Evolutionary conservation across 2,113 vertebrate species (phyloP).

Genomic region (Odontophorus gujanensis): DNA sequence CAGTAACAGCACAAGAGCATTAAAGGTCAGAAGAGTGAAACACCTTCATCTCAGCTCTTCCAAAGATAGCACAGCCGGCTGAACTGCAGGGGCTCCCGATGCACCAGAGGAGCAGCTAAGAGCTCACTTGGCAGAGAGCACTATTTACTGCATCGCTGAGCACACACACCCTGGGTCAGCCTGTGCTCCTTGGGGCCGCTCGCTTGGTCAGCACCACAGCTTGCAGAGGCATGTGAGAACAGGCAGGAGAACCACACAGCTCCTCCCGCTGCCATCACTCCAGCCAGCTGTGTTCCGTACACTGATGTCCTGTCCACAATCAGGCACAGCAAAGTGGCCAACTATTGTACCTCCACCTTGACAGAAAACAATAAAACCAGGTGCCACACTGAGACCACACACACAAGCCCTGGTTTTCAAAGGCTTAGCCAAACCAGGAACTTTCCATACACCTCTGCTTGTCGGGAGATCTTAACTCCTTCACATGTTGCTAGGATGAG

Average conservation of each 20-base stretch:
- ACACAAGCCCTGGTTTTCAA: neutral
- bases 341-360: neutral
- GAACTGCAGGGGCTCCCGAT: neutral
- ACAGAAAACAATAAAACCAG: neutral
- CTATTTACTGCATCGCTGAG: neutral
- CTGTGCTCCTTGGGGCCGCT: neutral
- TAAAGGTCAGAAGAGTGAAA: slow-evolving; percentile 34
- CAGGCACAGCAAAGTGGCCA: neutral
- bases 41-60: slow-evolving; percentile 44
- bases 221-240: neutral
- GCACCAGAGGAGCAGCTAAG: neutral
- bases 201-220: neutral
- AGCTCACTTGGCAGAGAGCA: slow-evolving; percentile 27
- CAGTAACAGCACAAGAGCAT: neutral
- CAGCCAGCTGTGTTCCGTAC: neutral
- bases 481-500: neutral
- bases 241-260: neutral
- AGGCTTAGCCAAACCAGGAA: neutral
- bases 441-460: neutral
- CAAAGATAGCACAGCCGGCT: neutral
- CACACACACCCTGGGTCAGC: slow-evolving; percentile 23
- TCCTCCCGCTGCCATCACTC: neutral
- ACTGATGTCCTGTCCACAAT: neutral
- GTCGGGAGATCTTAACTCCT: neutral
- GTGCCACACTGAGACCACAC: neutral